These are phyloP conservation scores for Mnemiopsis leidyi DNA, from an alignment of 37 sponge, comb jelly and placozoan species.

Conservation along the genomic window DNA sequence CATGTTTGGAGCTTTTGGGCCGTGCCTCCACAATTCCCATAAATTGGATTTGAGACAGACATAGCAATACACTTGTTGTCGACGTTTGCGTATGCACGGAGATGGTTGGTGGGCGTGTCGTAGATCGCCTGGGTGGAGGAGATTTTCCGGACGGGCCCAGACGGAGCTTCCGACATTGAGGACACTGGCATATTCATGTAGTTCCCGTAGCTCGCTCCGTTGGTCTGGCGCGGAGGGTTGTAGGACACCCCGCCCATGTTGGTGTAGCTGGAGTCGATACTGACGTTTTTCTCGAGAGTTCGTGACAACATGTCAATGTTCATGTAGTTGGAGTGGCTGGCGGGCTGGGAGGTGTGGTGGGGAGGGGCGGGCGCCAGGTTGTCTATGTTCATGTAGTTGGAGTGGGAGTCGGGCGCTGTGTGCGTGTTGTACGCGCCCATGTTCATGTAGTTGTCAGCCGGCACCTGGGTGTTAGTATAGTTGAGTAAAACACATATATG, in stretches of 20 bases:
- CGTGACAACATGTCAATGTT: not conserved
- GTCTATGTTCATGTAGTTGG: slow-evolving; percentile 41
- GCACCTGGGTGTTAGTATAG: no score
- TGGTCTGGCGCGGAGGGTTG: not conserved
- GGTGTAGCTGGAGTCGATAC: not conserved
- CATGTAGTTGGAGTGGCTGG: slow-evolving; percentile 15
- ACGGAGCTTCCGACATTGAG: not conserved
- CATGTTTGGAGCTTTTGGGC: slow-evolving; percentile 55
- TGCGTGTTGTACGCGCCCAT: not conserved
- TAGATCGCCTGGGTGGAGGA: slow-evolving; percentile 3
- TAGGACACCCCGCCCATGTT: not conserved
- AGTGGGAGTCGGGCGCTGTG: not conserved
- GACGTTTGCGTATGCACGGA: not conserved
- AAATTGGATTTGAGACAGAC: slow-evolving; percentile 53
- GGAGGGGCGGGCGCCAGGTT: not conserved
- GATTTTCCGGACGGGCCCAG: not conserved
- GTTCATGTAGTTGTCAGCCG: slow-evolving; percentile 44
- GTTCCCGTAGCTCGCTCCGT: not conserved
- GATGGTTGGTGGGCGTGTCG: slow-evolving; percentile 49
- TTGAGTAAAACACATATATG: no score
- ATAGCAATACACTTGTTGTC: not conserved
- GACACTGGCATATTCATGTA: slow-evolving; percentile 18
- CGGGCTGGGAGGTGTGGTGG: not conserved
- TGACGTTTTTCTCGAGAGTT: not conserved
- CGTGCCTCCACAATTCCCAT: slow-evolving; percentile 4